phyloP scores from a whole-genome alignment of 2,113 vertebrate species.

The Lagopus leucura region DNA sequence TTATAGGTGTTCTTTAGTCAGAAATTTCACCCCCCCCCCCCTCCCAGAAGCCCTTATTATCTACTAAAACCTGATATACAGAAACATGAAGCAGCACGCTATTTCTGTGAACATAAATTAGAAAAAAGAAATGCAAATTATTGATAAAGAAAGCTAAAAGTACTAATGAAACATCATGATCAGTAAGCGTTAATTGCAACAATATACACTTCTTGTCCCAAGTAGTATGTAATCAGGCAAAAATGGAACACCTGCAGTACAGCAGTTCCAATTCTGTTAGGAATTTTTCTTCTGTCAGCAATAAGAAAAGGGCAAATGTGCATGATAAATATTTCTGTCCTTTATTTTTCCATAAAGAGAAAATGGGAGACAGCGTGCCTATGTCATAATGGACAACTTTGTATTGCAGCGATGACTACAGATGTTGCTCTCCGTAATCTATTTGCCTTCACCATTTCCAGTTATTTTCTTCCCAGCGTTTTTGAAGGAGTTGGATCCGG shows the following conservation, averaged over 20 bases:
- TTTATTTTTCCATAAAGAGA: background rate
- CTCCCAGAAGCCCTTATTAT: background rate
- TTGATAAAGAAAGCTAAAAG: background rate
- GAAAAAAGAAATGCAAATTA: background rate
- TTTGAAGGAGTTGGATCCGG: background rate
- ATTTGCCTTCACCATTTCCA: background rate
- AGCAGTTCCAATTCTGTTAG: background rate
- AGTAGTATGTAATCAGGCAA: background rate
- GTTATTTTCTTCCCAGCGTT: background rate
- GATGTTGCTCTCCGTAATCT: background rate
- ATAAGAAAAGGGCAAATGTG: background rate
- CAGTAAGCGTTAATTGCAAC: background rate
- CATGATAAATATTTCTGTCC: background rate
- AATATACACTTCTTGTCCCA: background rate
- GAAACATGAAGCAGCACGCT: background rate
- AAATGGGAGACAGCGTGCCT: background rate
- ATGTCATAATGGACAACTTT: background rate
- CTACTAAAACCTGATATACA: background rate
- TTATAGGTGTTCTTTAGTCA: background rate
- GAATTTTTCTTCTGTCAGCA: background rate
- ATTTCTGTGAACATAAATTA: background rate
- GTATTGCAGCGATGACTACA: background rate
- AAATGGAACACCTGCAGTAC: background rate
- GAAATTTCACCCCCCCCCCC: background rate
- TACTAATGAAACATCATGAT: background rate